These are phyloP conservation scores for Mastomys natalensis DNA, from an alignment of 2,113 vertebrate genomes.

Conservation along the genomic window DNA sequence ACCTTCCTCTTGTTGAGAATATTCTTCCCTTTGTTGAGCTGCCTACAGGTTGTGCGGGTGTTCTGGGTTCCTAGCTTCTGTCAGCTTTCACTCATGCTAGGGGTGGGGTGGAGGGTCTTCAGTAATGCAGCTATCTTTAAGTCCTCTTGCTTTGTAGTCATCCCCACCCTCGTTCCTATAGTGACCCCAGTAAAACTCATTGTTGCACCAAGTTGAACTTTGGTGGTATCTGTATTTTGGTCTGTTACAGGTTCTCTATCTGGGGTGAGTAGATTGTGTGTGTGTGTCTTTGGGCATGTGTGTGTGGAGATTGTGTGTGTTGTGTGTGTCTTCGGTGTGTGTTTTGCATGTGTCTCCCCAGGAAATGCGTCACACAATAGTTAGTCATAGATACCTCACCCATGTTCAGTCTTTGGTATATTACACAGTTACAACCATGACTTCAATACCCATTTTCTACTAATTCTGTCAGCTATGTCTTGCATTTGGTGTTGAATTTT, in stretches of 20 bases:
- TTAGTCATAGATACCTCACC: not conserved
- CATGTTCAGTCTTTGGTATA: not conserved
- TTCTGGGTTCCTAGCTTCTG: not conserved
- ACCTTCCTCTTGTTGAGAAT: not conserved
- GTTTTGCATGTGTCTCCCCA: not conserved
- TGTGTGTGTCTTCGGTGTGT: not conserved
- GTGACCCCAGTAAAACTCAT: not conserved
- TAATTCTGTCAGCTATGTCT: not conserved
- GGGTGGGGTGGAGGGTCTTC: not conserved
- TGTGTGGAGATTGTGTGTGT: not conserved
- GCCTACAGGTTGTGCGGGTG: not conserved
- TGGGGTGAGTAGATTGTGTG: not conserved
- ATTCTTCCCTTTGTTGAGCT: not conserved
- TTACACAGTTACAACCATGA: not conserved
- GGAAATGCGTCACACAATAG: not conserved
- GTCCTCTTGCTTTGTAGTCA: not conserved
- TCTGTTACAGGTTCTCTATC: not conserved
- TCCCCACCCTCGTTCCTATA: not conserved
- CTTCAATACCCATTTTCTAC: not conserved
- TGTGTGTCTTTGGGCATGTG: not conserved
- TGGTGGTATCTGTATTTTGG: not conserved
- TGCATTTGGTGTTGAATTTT: not conserved
- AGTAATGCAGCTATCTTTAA: not conserved
- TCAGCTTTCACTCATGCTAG: too few relatives aligned
- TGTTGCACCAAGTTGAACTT: not conserved